Evolutionary conservation across 2,888 invertebrate species (phyloP), one percentile per base, ranked within the genome.

Genomic region (Eueremaeus valkanovi): DNA sequence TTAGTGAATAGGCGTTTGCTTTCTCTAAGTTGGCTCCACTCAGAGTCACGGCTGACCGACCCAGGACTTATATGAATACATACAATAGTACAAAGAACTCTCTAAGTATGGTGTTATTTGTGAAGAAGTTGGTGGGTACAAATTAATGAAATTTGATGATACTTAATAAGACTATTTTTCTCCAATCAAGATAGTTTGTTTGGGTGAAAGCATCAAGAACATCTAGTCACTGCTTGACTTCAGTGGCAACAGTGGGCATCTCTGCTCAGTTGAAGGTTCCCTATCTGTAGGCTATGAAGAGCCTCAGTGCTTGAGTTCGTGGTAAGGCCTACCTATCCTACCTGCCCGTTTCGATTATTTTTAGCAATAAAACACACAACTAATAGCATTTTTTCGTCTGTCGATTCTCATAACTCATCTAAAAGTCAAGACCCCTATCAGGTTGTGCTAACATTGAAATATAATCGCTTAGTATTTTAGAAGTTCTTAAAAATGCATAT

Each of bases 381-480:
- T 68, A 40, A 68, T 68, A 68, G 68, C 68, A 68, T 68, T 68
- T 68, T 68, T 68, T 66, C 9, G 42, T 42, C 42, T 42, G 40
- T 42, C 68, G 40, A 24, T 68, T 68, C 68, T 68, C 68, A 68
- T 68, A 68, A 68, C 33, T 68, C 68, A 68, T 68, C 42, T 42
- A 68, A 68, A 68, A 68, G 68, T 68, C 68, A 42, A 68, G 68
- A 68, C 68, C 42, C 42, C 68, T 68, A n/a, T 68, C 68, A 68
- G 40, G 33, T 16, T 11, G 11, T 68, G 40, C 42, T 24, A 68
- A 42, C 40, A 33, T 36, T 42, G 9, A 68, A 24, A 68, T 68
- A 16, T 36, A 68, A 68, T 68, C 36, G 21, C 21, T 68, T 68
- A 68, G 24, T 33, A 18, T 24, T 27, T 51, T 11, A 36, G 6